Evolutionary conservation across 2,797 vertebrate species (phyloP).

Genomic region (Eulemur albifrons): DNA sequence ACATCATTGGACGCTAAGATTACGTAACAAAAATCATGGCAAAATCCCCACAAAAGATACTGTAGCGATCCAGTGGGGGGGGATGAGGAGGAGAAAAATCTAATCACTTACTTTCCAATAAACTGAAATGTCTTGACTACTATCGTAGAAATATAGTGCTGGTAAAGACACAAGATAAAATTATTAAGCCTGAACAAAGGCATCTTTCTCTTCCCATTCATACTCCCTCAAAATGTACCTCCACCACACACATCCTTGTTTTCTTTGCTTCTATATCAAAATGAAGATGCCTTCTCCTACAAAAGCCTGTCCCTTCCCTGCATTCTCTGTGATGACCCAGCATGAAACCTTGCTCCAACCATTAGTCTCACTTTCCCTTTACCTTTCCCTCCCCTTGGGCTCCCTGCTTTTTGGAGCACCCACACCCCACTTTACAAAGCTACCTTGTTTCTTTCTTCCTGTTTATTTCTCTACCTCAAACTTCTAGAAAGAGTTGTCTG

Average conservation of each 20-base stretch:
- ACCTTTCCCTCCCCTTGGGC: background rate
- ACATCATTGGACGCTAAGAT: background rate
- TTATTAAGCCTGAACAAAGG: background rate
- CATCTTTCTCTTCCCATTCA: background rate
- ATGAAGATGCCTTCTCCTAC: background rate
- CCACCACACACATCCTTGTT: background rate
- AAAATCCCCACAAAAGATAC: background rate
- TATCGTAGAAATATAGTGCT: background rate
- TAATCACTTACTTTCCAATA: conserved; percentile 18
- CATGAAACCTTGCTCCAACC: background rate
- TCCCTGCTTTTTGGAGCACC: background rate
- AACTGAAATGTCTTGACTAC: background rate
- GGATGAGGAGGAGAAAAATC: background rate
- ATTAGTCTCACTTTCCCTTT: background rate
- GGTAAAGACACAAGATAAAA: background rate
- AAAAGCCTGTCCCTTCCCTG: fast-evolving
- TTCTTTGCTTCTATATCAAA: background rate
- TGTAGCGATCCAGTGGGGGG: background rate
- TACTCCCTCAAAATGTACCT: background rate
- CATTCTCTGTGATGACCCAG: background rate
- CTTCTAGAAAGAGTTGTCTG: background rate
- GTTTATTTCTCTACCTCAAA: background rate
- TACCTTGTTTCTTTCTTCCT: background rate
- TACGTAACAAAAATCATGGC: background rate
- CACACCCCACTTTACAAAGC: background rate